Evolutionary conservation across 2,113 vertebrate genomes (phyloP).

Genomic region (Microcebus lehilahytsara): DNA sequence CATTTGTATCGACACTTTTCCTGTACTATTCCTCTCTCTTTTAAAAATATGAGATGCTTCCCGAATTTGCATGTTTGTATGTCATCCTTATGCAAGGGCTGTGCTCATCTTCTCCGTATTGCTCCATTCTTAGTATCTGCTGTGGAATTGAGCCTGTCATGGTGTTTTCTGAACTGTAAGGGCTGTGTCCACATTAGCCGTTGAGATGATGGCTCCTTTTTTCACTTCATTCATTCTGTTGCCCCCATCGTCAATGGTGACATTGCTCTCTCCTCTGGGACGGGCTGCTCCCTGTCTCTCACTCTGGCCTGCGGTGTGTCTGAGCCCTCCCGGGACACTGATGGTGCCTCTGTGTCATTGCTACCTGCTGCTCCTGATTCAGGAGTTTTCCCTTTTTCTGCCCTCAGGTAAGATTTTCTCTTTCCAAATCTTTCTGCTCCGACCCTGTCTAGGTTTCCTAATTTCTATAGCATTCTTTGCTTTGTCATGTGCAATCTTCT

Average conservation of each 20-base stretch:
- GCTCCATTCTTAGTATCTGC: neutral
- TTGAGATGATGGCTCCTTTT: neutral
- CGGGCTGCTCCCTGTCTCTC: neutral
- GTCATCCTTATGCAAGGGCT: neutral
- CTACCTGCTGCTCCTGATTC: neutral
- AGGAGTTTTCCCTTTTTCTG: neutral
- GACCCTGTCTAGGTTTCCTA: neutral
- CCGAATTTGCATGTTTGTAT: neutral
- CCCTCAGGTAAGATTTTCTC: neutral
- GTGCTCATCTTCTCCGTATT: neutral
- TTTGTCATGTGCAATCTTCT: neutral
- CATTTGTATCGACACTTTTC: neutral
- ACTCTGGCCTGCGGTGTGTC: too few species aligned
- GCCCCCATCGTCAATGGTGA: neutral
- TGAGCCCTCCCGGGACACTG: neutral
- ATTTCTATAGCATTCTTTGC: neutral
- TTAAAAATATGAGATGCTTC: neutral
- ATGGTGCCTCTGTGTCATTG: neutral
- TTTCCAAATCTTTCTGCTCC: neutral
- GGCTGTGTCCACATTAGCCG: neutral
- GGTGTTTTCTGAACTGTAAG: neutral
- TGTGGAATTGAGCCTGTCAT: neutral
- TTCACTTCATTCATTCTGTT: fast-evolving
- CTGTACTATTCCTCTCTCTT: neutral
- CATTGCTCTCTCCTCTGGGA: fast-evolving